Base-by-base conservation (phyloP, 2,113 vertebrate genomes). In the Urocolius indicus region DNA sequence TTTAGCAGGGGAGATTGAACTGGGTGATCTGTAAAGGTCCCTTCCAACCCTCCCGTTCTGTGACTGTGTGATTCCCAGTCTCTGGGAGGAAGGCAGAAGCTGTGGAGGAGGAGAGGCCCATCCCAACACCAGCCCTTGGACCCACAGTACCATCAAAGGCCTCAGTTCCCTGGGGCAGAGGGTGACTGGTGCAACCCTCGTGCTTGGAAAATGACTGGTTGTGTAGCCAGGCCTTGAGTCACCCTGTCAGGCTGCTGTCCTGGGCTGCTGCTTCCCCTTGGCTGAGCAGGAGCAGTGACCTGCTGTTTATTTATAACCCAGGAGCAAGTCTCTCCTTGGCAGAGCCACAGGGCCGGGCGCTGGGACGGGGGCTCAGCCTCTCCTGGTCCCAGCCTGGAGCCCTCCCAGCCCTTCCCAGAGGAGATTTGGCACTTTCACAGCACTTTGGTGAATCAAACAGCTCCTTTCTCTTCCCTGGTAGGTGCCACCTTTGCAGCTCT, bases 171-270 rank as follows among this genome's bases (percentile, higher is more conserved):
- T 1, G 1, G 82, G 92, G 41, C 1, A 0, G 38, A 76, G 34
- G 72, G 69, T 94, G 86, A 84, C 91, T 15, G 78, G 43, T 27
- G 16, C 65, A 5, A 26, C 66, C 9, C 94, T 94, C 91, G 22
- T 96, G 93, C 91, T 84, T 89, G 96, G 95, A 92, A 94, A 95
- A 93, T 96, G 95, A 95, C 89, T 86, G 89, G 20, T 61, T 74
- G 51, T 0, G 4, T 11, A 10, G 54, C 74, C 87, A 82, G 91
- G 71, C 81, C 87, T 79, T 97, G 95, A 97, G 87, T 97, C 96
- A 97, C 79, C 0, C 1, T 2, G 32, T 87, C 75, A 41, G 13
- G 18, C 86, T 36, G 18, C 17, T 4, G 1, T 73, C 0, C 10
- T 17, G 51, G 43, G 95, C 85, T 81, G 69, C 80, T 95, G 93